Evolutionary conservation across 2,797 vertebrate genomes (phyloP).

Genomic region (Knipowitschia caucasica): DNA sequence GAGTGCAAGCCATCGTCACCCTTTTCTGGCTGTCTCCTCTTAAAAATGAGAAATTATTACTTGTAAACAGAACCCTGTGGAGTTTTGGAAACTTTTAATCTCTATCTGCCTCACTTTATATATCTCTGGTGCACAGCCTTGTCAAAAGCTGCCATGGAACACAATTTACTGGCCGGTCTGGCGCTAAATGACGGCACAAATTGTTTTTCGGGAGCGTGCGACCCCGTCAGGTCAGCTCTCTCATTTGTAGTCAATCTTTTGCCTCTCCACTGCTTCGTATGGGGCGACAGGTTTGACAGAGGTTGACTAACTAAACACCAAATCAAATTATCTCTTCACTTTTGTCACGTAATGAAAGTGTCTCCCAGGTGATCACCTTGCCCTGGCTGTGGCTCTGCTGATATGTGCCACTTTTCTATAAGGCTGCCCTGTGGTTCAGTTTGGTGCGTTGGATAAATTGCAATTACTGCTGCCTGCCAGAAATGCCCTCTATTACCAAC

Average conservation of each 20-base stretch:
- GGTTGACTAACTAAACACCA: constrained; percentile 80
- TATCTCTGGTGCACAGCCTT: constrained; percentile 1
- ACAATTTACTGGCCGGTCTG: constrained; percentile 49
- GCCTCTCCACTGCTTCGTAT: constrained; percentile 57
- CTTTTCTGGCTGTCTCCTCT: not conserved
- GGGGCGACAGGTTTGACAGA: constrained; percentile 72
- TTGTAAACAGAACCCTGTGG: not conserved
- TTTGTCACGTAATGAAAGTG: constrained; percentile 72
- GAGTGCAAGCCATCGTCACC: too few relatives aligned
- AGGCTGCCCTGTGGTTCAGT: constrained; percentile 47
- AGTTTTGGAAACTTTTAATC: not conserved
- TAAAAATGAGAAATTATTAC: not conserved
- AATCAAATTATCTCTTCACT: constrained; percentile 81
- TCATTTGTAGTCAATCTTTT: constrained; percentile 78
- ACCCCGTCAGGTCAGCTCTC: constrained; percentile 74
- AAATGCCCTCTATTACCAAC: constrained; percentile 65
- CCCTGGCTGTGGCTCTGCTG: constrained; percentile 59
- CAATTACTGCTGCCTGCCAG: constrained; percentile 64
- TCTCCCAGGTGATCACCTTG: constrained; percentile 66
- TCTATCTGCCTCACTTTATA: not conserved
- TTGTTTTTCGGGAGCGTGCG: constrained; percentile 63
- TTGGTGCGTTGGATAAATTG: constrained; percentile 46
- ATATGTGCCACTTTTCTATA: constrained; percentile 63
- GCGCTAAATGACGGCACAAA: constrained; percentile 63
- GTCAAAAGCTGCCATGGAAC: constrained; percentile 46